Percentiles rank a stretch among this genome's conserved stretches.
phyloP scores from a whole-genome alignment of 2,797 vertebrate genomes.

The Streptopelia turtur region DNA sequence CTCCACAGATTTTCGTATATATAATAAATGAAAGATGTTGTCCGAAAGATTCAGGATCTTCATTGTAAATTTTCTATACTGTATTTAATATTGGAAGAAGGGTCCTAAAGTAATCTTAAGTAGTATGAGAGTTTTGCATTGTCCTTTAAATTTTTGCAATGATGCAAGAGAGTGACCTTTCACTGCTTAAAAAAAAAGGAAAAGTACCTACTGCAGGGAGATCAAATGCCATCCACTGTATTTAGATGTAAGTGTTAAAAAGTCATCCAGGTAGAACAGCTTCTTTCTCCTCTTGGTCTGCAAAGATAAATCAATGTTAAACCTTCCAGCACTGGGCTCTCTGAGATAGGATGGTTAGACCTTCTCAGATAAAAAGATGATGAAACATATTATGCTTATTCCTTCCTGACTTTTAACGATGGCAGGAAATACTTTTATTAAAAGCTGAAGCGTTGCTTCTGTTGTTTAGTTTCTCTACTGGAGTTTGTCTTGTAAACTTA shows the following conservation, averaged over 20 bases:
- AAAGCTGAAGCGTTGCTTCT: neutral
- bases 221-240: neutral
- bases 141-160: neutral
- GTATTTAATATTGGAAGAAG: neutral
- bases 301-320: neutral
- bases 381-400: neutral
- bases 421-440: neutral
- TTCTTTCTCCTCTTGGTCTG: neutral
- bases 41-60: neutral
- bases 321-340: neutral
- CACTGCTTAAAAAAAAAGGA: neutral
- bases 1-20: neutral
- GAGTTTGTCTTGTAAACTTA: neutral
- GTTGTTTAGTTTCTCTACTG: neutral
- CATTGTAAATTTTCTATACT: neutral
- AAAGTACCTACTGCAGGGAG: neutral
- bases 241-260: neutral
- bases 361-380: neutral
- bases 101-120: neutral
- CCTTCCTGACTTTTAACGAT: neutral
- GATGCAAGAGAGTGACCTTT: neutral
- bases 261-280: neutral
- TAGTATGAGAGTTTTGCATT: neutral
- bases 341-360: neutral
- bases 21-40: constrained; percentile 7